A percentile compares a stretch with the other conserved stretches of the same genome.
phyloP scores from a whole-genome alignment of 2,113 vertebrate species.

The Sylvia atricapilla region DNA sequence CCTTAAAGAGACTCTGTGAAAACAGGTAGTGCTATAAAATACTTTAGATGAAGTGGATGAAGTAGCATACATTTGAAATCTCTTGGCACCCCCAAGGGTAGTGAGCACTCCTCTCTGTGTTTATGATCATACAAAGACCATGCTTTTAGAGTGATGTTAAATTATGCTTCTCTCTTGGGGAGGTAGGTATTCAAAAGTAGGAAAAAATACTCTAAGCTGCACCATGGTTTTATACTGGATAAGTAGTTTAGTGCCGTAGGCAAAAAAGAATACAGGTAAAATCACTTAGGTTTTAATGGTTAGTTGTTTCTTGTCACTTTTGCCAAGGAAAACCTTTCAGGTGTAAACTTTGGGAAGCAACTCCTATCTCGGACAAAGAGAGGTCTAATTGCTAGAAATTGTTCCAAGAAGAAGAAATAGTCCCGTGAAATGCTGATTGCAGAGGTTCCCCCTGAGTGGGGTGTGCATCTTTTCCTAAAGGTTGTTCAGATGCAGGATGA shows the following conservation, averaged over 20 bases:
- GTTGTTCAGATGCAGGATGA: not conserved
- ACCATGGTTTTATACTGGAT: not conserved
- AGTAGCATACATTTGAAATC: not conserved
- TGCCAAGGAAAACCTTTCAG: not conserved
- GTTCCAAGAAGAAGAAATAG: no score
- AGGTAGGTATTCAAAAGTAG: not conserved
- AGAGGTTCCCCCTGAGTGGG: rapidly evolving
- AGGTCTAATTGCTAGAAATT: not conserved
- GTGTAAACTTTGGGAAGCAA: not conserved
- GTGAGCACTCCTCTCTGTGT: not conserved
- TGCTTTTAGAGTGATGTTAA: not conserved
- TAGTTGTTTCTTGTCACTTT: not conserved
- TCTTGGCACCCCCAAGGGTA: not conserved
- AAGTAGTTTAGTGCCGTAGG: not conserved
- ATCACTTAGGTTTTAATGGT: not conserved
- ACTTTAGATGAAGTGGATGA: not conserved
- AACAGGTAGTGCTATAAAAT: not conserved
- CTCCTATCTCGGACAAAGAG: not conserved
- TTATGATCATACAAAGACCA: not conserved
- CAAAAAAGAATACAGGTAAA: not conserved
- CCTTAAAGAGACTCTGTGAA: not conserved
- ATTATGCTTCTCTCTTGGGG: not conserved
- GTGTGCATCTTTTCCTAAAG: not conserved
- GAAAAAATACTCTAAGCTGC: not conserved
- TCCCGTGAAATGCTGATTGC: not conserved